Percentiles rank a stretch among this genome's conserved stretches.
These are phyloP conservation scores for Pogonocherus hispidulus DNA, from an alignment of 2,888 invertebrate genomes.

Conservation along the genomic window DNA sequence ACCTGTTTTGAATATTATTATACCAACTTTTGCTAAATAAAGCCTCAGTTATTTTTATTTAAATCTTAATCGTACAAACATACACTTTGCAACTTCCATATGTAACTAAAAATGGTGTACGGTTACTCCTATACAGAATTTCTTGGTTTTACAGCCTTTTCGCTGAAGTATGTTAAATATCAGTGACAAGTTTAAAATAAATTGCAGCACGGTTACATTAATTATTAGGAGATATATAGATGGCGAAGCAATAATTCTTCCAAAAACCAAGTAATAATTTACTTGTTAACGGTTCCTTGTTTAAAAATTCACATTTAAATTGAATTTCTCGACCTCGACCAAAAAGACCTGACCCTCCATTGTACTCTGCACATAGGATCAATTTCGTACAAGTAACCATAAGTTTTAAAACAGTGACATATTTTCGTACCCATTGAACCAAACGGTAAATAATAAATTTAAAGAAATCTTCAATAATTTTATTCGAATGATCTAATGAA, in stretches of 20 bases:
- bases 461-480: no score
- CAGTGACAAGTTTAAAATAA: conserved; percentile 25
- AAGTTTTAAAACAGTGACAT: conserved; percentile 37
- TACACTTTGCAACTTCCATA: neutral
- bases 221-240: conserved; percentile 48
- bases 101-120: neutral
- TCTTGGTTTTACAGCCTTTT: conserved; percentile 5
- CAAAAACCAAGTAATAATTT: conserved; percentile 48
- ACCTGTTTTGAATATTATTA: conserved; percentile 48
- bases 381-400: conserved; percentile 43
- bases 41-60: conserved; percentile 21
- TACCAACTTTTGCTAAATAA: conserved; percentile 34
- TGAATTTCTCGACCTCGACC: conserved; percentile 36
- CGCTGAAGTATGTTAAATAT: neutral
- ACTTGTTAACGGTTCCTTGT: conserved; percentile 34
- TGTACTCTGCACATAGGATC: conserved; percentile 46
- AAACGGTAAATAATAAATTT: no score
- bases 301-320: conserved; percentile 30
- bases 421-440: conserved; percentile 26
- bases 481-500: no score
- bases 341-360: conserved; percentile 43
- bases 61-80: neutral
- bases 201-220: conserved; percentile 30
- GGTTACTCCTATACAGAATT: neutral
- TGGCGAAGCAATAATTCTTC: conserved; percentile 48